A percentile compares a stretch with the other conserved stretches of the same genome.
Conservation (phyloP, 2,797 vertebrate genomes). For the Schizothorax lantsangensis region DNA sequence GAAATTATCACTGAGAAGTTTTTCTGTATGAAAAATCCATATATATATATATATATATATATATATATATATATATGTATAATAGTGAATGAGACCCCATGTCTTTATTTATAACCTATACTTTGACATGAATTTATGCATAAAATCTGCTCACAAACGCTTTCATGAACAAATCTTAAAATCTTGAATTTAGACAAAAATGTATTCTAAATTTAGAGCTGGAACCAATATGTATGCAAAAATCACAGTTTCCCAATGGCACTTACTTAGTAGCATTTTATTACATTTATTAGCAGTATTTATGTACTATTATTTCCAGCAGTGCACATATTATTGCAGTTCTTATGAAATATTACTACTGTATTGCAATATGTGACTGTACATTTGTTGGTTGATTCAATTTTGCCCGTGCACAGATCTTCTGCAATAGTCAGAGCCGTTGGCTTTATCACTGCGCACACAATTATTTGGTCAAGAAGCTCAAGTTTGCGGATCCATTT, state of each 20-base stretch:
- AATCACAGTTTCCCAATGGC: no score
- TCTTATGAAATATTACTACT: not conserved
- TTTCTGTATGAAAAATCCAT: not conserved
- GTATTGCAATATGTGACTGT: not conserved
- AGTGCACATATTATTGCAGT: not conserved
- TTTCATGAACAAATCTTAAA: not conserved
- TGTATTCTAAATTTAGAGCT: not conserved
- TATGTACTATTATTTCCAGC: not conserved
- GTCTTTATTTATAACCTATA: not conserved
- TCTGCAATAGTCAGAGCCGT: not conserved
- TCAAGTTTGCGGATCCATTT: not conserved
- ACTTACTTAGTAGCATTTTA: not conserved
- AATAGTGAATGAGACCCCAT: not conserved
- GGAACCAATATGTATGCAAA: not conserved
- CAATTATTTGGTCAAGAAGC: not conserved
- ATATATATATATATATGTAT: not conserved
- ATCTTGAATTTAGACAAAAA: not conserved
- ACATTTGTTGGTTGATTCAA: not conserved
- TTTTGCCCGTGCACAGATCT: not conserved
- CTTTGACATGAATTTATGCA: no score
- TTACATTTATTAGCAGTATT: not conserved
- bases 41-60: not conserved
- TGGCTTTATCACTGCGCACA: not conserved
- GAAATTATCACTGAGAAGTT: not conserved
- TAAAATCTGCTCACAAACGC: no score